phyloP scores from a whole-genome alignment of 2,797 vertebrate species.

The Anniella stebbinsi region DNA sequence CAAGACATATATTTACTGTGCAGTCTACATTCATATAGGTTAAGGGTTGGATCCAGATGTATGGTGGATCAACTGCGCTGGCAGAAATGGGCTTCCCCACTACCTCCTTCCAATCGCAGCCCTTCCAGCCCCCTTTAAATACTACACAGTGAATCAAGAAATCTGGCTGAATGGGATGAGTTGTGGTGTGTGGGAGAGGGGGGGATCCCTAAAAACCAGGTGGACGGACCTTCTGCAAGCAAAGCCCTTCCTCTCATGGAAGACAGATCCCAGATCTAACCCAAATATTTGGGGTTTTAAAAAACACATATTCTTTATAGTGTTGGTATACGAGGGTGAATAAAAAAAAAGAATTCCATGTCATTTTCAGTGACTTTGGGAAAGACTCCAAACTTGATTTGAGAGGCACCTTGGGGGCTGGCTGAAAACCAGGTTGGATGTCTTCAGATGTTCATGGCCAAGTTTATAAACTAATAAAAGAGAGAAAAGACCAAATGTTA shows the following conservation, averaged over 20 bases:
- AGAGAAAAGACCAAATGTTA: conserved; percentile 47
- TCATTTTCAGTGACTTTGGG: background rate
- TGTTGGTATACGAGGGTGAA: background rate
- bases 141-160: too few species aligned
- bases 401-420: background rate
- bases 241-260: too few species aligned
- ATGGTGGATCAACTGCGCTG: background rate
- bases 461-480: conserved; percentile 74
- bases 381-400: conserved; percentile 8
- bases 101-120: too few species aligned
- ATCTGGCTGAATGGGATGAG: too few species aligned
- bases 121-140: too few species aligned
- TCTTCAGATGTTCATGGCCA: conserved; percentile 81
- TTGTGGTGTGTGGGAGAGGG: too few species aligned
- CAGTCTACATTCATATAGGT: conserved; percentile 9
- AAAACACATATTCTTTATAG: background rate
- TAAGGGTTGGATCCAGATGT: background rate
- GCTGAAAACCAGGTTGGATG: background rate
- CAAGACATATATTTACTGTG: conserved; percentile 2
- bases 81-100: background rate
- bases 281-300: background rate
- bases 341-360: conserved; percentile 26
- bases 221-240: too few species aligned
- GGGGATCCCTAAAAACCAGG: too few species aligned
- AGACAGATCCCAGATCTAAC: too few species aligned